Evolutionary conservation across 2,888 invertebrate genomes (phyloP), one percentile per base, ranked within the genome.

Genomic region (Euphydryas editha): DNA sequence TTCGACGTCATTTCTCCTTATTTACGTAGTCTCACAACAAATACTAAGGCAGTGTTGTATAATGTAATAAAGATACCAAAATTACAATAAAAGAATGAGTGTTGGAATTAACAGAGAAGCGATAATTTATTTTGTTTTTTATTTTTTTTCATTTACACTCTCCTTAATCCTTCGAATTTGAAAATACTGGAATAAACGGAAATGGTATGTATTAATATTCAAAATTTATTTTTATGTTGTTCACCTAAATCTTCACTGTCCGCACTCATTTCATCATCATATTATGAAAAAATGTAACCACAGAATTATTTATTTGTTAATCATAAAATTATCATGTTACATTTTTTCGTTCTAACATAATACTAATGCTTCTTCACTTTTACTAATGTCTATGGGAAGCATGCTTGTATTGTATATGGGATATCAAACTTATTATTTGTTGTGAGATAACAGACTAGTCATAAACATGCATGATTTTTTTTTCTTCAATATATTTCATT

Each of bases 51-150:
- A 81, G 77, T 82, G 78, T 81, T 79, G 81, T 80, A 78, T 83
- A 83, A 84, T 91, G 86, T 91, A 87, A 86, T 80, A 80, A 81
- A 79, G 78, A 87, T 85, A 89, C 87, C 86, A 88, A 91, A 89
- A 90, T 86, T 85, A 85, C 86, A 92, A 93, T 93, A 88, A 93
- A 93, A 92, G 87, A 90, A 93, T 91, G 90, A 93, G 92, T 93
- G 93, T 92, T 91, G 92, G 88, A 93, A 92, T 92, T 93, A 93
- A 93, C 91, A 88, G 90, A 90, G 85, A 88, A 86, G 84, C 85
- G 85, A 91, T 82, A 86, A 84, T 85, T 88, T 87, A 84, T 84
- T 51, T 89, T 88, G 88, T 86, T 82, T 83, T 81, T 78, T 30
- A 30, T 30, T 39, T 79, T 81, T 83, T 77, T 78, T 77, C 75